Evolutionary conservation across 2,113 vertebrate species (phyloP), one percentile per base, ranked within the genome.

Genomic region (Lophura nycthemera): DNA sequence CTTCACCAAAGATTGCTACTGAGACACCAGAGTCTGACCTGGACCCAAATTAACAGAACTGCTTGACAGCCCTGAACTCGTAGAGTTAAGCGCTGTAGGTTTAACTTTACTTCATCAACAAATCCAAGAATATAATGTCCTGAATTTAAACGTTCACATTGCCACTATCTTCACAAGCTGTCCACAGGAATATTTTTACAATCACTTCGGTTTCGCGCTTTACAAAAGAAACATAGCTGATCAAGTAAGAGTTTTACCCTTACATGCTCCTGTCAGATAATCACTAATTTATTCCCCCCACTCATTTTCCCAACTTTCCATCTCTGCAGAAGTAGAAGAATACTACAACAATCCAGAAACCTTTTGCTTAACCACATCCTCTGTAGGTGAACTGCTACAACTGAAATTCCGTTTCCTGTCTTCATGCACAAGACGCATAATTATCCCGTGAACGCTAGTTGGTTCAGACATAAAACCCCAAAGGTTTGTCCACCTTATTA

Each of bases 391-490:
- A 61, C 57, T 54, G 38, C 18, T 90, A 29, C 63, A 76, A 60
- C 72, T 69, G n/a, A 72, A 82, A 78, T 92, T 75, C 72, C 54
- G 63, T 63, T 87, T 91, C 54, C 34, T 90, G 80, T 95, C 85
- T 42, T 45, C 22, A 10, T 43, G 59, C 86, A 32, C 52, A 93
- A 95, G 83, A 77, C 25, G 29, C 42, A 6, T 90, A 96, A 94
- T 25, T 36, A 66, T 71, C 60, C 66, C 83, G 43, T 2, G 16
- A 92, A 94, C 86, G 86, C 38, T 95, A 66, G 74, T 80, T 93
- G 64, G 77, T 20, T 87, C 47, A 94, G 95, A 94, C 90, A 91
- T 81, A 88, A 90, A 64, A 87, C 47, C 92, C 85, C 57, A 93
- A 85, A 95, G 85, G 61, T 89, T 15, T 72, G 85, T 94, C 90